phyloP scores from a whole-genome alignment of 2,113 vertebrate species.

The Seriola rivoliana region DNA sequence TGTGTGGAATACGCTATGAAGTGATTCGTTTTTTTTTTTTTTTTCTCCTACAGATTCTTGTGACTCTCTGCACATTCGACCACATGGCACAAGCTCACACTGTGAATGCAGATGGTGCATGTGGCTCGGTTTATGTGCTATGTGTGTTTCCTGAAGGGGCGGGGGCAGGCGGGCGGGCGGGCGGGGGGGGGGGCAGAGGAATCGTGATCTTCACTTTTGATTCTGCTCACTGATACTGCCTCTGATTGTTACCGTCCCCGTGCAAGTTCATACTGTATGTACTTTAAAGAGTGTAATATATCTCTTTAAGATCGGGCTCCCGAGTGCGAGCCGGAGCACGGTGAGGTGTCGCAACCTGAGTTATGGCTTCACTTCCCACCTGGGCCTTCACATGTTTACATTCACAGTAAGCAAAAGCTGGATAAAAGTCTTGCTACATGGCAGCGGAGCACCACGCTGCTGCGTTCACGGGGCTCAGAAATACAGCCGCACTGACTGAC shows the following conservation, averaged over 20 bases:
- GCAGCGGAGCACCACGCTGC: neutral
- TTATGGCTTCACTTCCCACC: slow-evolving; percentile 46
- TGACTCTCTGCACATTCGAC: slow-evolving; percentile 21
- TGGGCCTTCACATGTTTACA: slow-evolving; percentile 35
- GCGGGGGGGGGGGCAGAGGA: neutral
- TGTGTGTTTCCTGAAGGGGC: slow-evolving; percentile 8
- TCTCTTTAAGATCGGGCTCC: slow-evolving; percentile 35
- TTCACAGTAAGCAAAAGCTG: slow-evolving; percentile 27
- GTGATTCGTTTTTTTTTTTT: neutral
- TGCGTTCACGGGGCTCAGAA: neutral
- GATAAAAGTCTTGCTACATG: slow-evolving; percentile 26
- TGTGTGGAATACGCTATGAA: slow-evolving; percentile 33
- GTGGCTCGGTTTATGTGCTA: neutral
- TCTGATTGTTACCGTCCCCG: slow-evolving; percentile 10
- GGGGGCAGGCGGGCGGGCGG: slow-evolving; percentile 1
- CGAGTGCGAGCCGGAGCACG: slow-evolving; percentile 21
- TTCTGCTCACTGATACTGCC: slow-evolving; percentile 41
- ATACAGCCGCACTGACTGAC: neutral
- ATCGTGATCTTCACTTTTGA: slow-evolving; percentile 47
- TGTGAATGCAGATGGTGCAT: slow-evolving; percentile 38
- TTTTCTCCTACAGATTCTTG: neutral
- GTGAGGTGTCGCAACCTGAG: slow-evolving; percentile 31
- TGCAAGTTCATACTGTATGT: slow-evolving; percentile 34
- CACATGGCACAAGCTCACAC: slow-evolving; percentile 38
- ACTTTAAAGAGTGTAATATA: slow-evolving; percentile 35